A percentile compares a stretch with the other conserved stretches of the same genome.
Conservation (phyloP, 2,888 invertebrate species). For the Bedellia somnulentella region DNA sequence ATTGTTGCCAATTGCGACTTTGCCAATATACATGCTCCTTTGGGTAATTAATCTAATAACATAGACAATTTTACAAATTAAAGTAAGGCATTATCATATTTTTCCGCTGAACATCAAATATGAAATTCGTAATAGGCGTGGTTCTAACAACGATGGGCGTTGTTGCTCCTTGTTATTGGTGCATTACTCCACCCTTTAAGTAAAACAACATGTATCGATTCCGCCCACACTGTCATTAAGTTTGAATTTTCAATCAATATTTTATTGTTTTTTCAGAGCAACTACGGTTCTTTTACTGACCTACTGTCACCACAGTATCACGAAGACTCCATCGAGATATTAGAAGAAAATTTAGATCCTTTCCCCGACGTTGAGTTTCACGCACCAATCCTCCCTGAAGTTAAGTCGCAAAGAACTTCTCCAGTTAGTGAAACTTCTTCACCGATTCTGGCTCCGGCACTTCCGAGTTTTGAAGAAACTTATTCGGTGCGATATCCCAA, state of each 20-base stretch:
- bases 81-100: no score
- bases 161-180: slow-evolving; percentile 27
- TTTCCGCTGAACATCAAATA: not conserved
- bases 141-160: slow-evolving; percentile 2
- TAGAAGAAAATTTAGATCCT: slow-evolving; percentile 74
- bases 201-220: slow-evolving; percentile 16
- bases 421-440: slow-evolving; percentile 47
- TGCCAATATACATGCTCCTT: no score
- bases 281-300: slow-evolving; percentile 80
- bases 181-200: slow-evolving; percentile 29
- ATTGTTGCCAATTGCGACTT: no score
- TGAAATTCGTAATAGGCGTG: not conserved
- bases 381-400: slow-evolving; percentile 40
- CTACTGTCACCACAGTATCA: slow-evolving; percentile 73
- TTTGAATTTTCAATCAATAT: no score
- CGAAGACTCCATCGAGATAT: slow-evolving; percentile 70
- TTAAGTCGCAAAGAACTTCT: slow-evolving; percentile 40
- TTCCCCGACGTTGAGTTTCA: slow-evolving; percentile 70
- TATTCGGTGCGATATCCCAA: slow-evolving; percentile 76
- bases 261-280: slow-evolving; percentile 68
- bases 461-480: slow-evolving; percentile 89
- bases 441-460: slow-evolving; percentile 58
- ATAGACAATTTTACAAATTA: no score
- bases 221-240: no score
- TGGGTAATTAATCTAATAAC: no score